Conservation (phyloP, 2,797 vertebrate genomes). For the Pipistrellus pipistrellus region DNA sequence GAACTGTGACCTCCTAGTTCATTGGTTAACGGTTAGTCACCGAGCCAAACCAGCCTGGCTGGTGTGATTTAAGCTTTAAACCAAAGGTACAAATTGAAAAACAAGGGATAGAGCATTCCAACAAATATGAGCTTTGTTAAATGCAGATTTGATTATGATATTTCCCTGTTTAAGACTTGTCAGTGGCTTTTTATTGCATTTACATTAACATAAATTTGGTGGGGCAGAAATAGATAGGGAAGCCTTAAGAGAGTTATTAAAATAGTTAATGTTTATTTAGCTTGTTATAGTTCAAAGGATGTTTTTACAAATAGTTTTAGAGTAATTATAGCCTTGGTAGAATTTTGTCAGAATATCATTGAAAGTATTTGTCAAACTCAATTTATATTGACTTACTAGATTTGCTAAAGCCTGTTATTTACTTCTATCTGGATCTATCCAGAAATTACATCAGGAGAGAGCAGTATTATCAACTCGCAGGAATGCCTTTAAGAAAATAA, state of each 20-base stretch:
- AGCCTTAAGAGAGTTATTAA: conserved; percentile 24
- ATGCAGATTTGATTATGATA: conserved; percentile 4
- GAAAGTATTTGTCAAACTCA: conserved; percentile 59
- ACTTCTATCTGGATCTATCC: conserved; percentile 60
- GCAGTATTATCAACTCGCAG: conserved; percentile 89
- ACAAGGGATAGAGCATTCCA: not conserved
- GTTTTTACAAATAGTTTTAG: conserved; percentile 64
- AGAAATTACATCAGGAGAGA: conserved; percentile 94
- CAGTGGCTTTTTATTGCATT: conserved; percentile 22
- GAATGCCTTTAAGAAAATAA: conserved; percentile 91
- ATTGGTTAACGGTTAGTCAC: too few relatives aligned
- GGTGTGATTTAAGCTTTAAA: conserved; percentile 49
- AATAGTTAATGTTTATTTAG: conserved; percentile 16
- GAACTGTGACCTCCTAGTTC: too few relatives aligned
- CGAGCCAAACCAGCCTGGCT: too few relatives aligned
- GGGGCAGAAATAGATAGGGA: not conserved
- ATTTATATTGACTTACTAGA: conserved; percentile 31
- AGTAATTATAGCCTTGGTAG: conserved; percentile 40
- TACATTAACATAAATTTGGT: conserved; percentile 36
- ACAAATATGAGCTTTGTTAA: conserved; percentile 16
- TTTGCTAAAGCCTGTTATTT: conserved; percentile 48
- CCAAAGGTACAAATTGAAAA: conserved; percentile 60
- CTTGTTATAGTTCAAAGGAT: conserved; percentile 55
- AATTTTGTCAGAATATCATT: conserved; percentile 56
- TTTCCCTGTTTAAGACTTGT: conserved; percentile 3